Evolutionary conservation across 2,888 invertebrate genomes (phyloP).

Genomic region (Copidosoma aretas): DNA sequence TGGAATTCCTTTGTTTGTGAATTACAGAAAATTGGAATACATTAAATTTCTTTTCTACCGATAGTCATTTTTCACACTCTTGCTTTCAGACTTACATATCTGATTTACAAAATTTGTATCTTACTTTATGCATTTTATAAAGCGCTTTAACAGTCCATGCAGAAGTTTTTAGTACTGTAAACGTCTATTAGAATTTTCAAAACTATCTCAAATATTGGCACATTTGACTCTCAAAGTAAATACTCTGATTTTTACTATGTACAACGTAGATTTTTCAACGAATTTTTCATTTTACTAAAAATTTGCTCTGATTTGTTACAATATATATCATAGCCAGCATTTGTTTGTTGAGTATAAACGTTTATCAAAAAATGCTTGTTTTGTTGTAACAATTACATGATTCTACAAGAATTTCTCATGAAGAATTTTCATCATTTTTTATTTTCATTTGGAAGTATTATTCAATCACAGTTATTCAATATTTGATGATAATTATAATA

Average conservation of each 20-base stretch:
- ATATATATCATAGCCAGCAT: not conserved
- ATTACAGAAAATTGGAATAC: not conserved
- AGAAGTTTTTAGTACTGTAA: not conserved
- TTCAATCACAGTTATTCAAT: no score
- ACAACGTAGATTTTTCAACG: not conserved
- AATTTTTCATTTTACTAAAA: not conserved
- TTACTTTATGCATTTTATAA: no score
- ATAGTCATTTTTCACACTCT: no score
- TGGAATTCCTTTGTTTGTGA: no score
- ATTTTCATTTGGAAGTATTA: no score
- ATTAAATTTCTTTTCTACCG: not conserved
- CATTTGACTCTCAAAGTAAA: no score
- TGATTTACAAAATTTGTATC: no score
- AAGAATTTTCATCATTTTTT: no score
- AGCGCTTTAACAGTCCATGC: no score
- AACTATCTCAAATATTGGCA: constrained; percentile 16
- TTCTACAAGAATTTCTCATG: not conserved
- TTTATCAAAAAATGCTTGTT: not conserved
- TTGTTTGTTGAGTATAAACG: no score
- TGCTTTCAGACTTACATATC: no score
- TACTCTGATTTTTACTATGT: not conserved
- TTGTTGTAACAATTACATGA: not conserved
- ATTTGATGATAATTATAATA: no score
- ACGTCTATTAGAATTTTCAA: not conserved
- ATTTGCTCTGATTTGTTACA: not conserved